Base-by-base conservation (phyloP, 1,140 invertebrate species). In the Medauroidea extradentata region DNA sequence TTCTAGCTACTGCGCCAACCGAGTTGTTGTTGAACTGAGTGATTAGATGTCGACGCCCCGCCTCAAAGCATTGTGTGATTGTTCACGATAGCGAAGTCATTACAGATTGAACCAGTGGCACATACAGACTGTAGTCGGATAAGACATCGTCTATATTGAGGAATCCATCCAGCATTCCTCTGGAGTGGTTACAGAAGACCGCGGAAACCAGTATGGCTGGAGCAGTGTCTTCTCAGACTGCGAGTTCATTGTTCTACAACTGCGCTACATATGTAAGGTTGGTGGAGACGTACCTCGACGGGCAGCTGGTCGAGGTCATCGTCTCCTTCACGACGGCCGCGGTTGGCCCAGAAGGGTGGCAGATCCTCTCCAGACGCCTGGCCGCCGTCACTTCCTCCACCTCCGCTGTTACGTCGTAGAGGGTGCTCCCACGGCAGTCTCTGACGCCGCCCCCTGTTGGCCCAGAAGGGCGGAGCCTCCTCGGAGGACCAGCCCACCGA, bases 141-240 rank as follows among this genome's bases (percentile, higher is more conserved):
- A n/a, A n/a, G n/a, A n/a, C n/a, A n/a, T n/a, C n/a, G n/a, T n/a
- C n/a, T n/a, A n/a, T n/a, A n/a, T n/a, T n/a, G n/a, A n/a, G n/a
- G n/a, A n/a, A n/a, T n/a, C n/a, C n/a, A n/a, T n/a, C n/a, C n/a
- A n/a, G n/a, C n/a, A n/a, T n/a, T n/a, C n/a, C n/a, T n/a, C n/a
- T n/a, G n/a, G n/a, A n/a, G n/a, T n/a, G n/a, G n/a, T n/a, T n/a
- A 57, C 21, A 57, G 50, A 9, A 34, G 55, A 11, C 38, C 44
- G 9, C 39, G 16, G 0, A 14, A n/a, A 18, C 9, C 21, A n/a
- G 5, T 5, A 3, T 3, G 2, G 4, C n/a, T 21, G 18, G 14
- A 13, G 19, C 14, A 16, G 14, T 48, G 19, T 19, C 13, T 14
- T 48, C 11, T 19, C 21, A 14, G 13, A 48, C 13, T 9, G 23